phyloP scores from a whole-genome alignment of 2,113 vertebrate species.

The Hepsetus odoe region DNA sequence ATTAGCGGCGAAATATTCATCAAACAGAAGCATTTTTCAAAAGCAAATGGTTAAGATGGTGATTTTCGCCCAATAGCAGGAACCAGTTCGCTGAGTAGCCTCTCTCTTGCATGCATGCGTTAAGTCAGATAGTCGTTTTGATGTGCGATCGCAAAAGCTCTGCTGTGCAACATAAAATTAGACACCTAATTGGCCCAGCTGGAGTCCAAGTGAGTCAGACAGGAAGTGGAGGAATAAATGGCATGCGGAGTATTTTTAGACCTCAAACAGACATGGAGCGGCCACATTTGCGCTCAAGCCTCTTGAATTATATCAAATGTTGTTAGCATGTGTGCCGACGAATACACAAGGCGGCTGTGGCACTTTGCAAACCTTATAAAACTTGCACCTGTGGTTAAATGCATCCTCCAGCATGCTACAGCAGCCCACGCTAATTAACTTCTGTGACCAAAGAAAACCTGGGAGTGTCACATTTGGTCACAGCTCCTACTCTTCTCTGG shows the following conservation, averaged over 20 bases:
- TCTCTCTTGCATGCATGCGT: slow-evolving; percentile 11
- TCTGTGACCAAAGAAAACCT: slow-evolving; percentile 20
- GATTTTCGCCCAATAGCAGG: slow-evolving; percentile 16
- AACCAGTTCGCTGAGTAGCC: slow-evolving; percentile 8
- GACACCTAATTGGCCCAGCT: slow-evolving; percentile 42
- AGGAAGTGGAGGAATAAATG: slow-evolving; percentile 20
- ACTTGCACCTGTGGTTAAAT: not conserved
- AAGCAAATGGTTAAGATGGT: slow-evolving; percentile 2
- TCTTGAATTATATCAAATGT: not conserved
- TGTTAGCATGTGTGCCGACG: not conserved
- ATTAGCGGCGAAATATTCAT: slow-evolving; percentile 10
- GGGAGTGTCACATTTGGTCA: slow-evolving; percentile 26
- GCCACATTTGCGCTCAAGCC: not conserved
- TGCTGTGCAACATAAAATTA: slow-evolving; percentile 32
- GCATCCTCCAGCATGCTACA: not conserved
- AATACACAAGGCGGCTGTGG: not conserved
- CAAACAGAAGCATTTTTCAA: slow-evolving; percentile 19
- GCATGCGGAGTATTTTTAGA: slow-evolving; percentile 20
- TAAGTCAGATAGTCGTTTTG: slow-evolving; percentile 45
- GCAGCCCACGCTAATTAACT: slow-evolving; percentile 41
- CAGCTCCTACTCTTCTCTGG: not conserved
- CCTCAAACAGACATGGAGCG: slow-evolving; percentile 1
- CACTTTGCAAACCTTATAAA: slow-evolving; percentile 11
- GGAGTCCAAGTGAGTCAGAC: slow-evolving; percentile 37
- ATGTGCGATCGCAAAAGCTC: slow-evolving; percentile 21